Evolutionary conservation across 2,888 invertebrate genomes (phyloP).

Genomic region (Cephus pygmeus): DNA sequence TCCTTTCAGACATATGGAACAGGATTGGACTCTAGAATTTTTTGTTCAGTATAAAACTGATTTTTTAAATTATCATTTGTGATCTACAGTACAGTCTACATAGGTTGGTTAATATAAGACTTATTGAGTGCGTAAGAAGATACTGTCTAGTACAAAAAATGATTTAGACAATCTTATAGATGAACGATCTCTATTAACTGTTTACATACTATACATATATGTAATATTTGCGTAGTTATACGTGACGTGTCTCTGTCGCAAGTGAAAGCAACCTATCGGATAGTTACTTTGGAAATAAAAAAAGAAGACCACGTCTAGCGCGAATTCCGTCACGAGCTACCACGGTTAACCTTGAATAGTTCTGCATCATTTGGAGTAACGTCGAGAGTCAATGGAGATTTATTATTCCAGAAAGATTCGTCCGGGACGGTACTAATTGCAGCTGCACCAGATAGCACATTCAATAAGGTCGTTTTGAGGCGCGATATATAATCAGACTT

Average conservation of each 20-base stretch:
- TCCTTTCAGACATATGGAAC: too few species aligned
- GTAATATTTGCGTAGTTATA: not conserved
- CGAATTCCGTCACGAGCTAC: slow-evolving; percentile 15
- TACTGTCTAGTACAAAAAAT: not conserved
- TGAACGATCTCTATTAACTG: not conserved
- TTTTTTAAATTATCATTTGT: too few species aligned
- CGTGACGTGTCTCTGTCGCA: not conserved
- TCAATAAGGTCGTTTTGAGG: not conserved
- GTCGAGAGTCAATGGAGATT: not conserved
- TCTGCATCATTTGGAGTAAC: not conserved
- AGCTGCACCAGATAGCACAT: not conserved
- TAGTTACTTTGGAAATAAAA: not conserved
- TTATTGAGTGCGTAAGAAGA: too few species aligned
- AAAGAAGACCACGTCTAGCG: slow-evolving; percentile 11
- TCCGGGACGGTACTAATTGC: not conserved
- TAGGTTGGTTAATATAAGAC: too few species aligned
- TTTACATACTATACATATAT: not conserved
- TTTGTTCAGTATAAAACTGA: too few species aligned
- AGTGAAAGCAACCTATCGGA: not conserved
- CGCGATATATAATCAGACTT: not conserved
- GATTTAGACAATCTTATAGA: not conserved
- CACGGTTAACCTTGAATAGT: slow-evolving; percentile 18
- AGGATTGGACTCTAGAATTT: too few species aligned
- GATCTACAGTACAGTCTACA: too few species aligned
- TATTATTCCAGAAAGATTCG: not conserved